A percentile compares a stretch with the other conserved stretches of the same genome.
These are phyloP conservation scores for Pachyramphus minor DNA, from an alignment of 2,113 vertebrate species.

Conservation along the genomic window DNA sequence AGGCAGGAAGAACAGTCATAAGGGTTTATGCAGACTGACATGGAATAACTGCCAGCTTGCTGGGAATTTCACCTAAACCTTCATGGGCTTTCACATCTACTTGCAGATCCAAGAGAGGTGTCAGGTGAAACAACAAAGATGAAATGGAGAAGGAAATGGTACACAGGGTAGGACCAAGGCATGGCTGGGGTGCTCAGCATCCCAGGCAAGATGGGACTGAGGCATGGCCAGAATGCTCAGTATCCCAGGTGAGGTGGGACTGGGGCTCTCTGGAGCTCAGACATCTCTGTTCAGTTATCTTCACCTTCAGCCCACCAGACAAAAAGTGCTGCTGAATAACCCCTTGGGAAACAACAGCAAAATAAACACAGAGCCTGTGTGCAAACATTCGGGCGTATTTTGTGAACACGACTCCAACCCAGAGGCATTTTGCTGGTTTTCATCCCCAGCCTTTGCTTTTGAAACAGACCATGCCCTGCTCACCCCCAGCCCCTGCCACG, in stretches of 20 bases:
- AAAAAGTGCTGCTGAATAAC: neutral
- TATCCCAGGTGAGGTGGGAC: neutral
- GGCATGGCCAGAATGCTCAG: rapidly evolving
- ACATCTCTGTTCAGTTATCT: neutral
- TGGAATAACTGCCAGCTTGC: neutral
- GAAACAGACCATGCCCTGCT: neutral
- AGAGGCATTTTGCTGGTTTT: neutral
- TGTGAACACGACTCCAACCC: neutral
- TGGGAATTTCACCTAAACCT: neutral
- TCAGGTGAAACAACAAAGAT: neutral
- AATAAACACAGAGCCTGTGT: neutral
- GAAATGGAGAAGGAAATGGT: neutral
- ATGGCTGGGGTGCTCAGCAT: neutral
- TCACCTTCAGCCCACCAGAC: neutral
- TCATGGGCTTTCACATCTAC: neutral
- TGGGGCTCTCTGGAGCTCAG: neutral
- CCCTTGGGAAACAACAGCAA: neutral
- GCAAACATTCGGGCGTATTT: neutral
- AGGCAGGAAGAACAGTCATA: neutral
- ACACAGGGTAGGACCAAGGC: neutral
- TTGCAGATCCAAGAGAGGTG: neutral
- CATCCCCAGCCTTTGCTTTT: neutral
- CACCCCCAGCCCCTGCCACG: neutral
- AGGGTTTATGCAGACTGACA: neutral
- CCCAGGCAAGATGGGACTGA: rapidly evolving